Evolutionary conservation across 2,888 invertebrate species (phyloP).

Genomic region (Ochlodes sylvanus): DNA sequence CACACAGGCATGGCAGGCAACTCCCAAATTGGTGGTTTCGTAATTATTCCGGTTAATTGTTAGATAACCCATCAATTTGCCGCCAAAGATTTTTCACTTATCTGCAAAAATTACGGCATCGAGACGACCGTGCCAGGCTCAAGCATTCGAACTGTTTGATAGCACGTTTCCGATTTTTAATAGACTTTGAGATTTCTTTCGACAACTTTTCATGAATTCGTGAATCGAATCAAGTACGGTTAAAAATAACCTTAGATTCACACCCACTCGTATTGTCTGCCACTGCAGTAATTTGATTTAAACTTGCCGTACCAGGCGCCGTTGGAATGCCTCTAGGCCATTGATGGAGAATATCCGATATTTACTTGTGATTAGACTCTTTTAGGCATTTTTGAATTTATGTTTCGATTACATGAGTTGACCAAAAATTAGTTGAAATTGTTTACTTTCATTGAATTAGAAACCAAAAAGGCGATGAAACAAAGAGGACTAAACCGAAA

Average conservation of each 20-base stretch:
- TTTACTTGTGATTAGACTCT: constrained; percentile 27
- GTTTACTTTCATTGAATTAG: not conserved
- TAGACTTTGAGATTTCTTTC: constrained; percentile 22
- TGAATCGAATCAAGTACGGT: not conserved
- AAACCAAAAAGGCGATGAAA: not conserved
- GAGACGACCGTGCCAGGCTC: constrained; percentile 19
- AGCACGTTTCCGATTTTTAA: constrained; percentile 24
- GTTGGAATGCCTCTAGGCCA: constrained; percentile 20
- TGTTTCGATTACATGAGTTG: not conserved
- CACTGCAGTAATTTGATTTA: constrained; percentile 37
- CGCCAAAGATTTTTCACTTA: constrained; percentile 3
- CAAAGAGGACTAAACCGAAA: too few relatives aligned
- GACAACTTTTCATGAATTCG: constrained; percentile 10
- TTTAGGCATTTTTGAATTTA: constrained; percentile 19
- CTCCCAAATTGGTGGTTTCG: too few relatives aligned
- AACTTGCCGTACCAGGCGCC: constrained; percentile 32
- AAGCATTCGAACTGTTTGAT: not conserved
- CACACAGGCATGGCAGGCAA: too few relatives aligned
- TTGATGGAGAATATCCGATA: constrained; percentile 33
- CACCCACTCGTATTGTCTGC: constrained; percentile 31
- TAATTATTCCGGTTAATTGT: too few relatives aligned
- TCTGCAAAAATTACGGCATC: constrained; percentile 14
- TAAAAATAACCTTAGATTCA: constrained; percentile 32
- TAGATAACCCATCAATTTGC: not conserved
- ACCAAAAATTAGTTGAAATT: constrained; percentile 1